Percentiles rank a stretch among this genome's conserved stretches.
Evolutionary conservation across 2,888 invertebrate genomes (phyloP).

Genomic region (Hirtodrosophila confusa): DNA sequence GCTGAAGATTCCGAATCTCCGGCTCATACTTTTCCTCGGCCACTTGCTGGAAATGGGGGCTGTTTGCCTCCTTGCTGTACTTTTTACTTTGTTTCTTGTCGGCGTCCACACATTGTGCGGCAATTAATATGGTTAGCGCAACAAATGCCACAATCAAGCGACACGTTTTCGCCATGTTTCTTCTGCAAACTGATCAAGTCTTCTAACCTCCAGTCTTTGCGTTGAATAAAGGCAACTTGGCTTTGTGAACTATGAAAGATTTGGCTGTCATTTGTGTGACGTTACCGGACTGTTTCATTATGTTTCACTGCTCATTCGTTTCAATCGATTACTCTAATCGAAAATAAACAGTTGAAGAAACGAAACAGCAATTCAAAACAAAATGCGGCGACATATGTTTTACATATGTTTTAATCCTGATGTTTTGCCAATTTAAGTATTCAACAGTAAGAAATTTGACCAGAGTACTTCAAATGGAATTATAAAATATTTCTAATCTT

Average conservation of each 20-base stretch:
- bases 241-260: conserved; percentile 3
- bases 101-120: conserved; percentile 43
- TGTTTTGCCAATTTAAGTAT: too few relatives aligned
- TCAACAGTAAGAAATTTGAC: too few relatives aligned
- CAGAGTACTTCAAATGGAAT: too few relatives aligned
- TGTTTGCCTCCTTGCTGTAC: conserved; percentile 81
- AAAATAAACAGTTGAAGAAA: neutral
- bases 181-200: conserved; percentile 35
- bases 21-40: conserved; percentile 83
- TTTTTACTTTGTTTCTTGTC: conserved; percentile 78
- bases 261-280: too few relatives aligned
- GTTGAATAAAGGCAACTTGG: neutral
- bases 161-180: conserved; percentile 53
- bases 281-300: neutral
- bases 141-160: conserved; percentile 37
- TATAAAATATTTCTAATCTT: too few relatives aligned
- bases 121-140: conserved; percentile 46
- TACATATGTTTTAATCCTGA: too few relatives aligned
- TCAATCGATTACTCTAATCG: conserved; percentile 10
- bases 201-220: conserved; percentile 22
- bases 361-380: neutral
- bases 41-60: conserved; percentile 64
- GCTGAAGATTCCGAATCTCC: conserved; percentile 89
- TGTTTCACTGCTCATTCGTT: neutral
- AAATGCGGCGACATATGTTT: neutral